Evolutionary conservation across 2,797 vertebrate genomes (phyloP).

Genomic region (Capromys pilorides): DNA sequence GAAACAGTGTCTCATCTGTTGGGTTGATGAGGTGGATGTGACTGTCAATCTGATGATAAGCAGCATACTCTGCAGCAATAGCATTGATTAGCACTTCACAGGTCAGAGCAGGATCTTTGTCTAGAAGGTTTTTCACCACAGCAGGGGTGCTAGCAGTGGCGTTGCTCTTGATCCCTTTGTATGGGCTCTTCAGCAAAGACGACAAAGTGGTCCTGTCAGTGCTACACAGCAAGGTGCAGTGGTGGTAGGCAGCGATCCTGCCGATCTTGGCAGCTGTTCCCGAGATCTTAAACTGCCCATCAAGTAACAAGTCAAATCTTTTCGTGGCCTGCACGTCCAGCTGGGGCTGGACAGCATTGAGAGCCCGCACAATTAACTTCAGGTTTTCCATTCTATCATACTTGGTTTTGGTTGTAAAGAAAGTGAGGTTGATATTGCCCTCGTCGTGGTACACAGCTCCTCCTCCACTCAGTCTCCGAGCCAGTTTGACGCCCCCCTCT

Average conservation of each 20-base stretch:
- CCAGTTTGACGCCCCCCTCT: conserved; percentile 88
- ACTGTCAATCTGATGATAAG: conserved; percentile 84
- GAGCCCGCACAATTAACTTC: conserved; percentile 89
- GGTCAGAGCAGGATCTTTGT: conserved; percentile 90
- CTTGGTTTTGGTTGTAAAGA: conserved; percentile 92
- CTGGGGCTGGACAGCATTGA: conserved; percentile 87
- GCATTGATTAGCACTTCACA: conserved; percentile 88
- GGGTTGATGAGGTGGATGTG: conserved; percentile 88
- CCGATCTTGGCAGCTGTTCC: conserved; percentile 95
- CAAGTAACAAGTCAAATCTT: conserved; percentile 92
- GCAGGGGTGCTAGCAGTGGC: conserved; percentile 94
- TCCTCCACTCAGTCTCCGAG: conserved; percentile 94
- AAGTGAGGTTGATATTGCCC: conserved; percentile 97
- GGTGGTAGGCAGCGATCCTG: conserved; percentile 93
- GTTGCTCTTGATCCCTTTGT: conserved; percentile 90
- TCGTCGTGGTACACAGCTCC: conserved; percentile 96
- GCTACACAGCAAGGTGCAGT: conserved; percentile 93
- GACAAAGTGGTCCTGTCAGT: conserved; percentile 88
- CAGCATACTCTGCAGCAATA: conserved; percentile 89
- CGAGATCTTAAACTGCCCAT: conserved; percentile 93
- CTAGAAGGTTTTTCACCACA: conserved; percentile 90
- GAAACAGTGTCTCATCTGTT: conserved; percentile 87
- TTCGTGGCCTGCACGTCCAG: conserved; percentile 90
- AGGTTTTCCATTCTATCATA: conserved; percentile 94
- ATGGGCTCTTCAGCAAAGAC: conserved; percentile 88